Conservation (phyloP, 2,113 vertebrate genomes). For the Grantiella picta region DNA sequence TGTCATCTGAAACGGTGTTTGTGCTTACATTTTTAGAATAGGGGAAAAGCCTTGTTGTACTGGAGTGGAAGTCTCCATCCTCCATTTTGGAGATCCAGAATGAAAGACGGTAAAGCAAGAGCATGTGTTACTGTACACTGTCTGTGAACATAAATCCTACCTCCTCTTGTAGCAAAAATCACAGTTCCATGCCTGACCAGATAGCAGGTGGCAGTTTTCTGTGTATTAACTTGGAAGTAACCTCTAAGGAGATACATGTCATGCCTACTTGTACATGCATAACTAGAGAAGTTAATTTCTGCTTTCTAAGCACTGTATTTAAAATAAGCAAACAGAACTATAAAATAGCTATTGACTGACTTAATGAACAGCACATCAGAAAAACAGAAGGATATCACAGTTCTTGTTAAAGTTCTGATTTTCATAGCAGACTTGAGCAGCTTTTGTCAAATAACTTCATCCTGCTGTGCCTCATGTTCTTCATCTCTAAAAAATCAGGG, state of each 20-base stretch:
- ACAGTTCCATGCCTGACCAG: not conserved
- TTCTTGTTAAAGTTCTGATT: not conserved
- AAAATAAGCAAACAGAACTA: not conserved
- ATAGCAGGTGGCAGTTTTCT: not conserved
- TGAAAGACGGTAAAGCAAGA: not conserved
- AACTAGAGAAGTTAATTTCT: not conserved
- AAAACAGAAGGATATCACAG: not conserved
- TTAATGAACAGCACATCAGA: not conserved
- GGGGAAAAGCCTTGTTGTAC: not conserved
- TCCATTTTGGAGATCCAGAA: not conserved
- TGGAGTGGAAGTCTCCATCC: not conserved
- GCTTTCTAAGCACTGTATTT: not conserved
- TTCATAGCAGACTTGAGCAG: not conserved
- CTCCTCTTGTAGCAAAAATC: accelerated
- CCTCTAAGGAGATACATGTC: not conserved
- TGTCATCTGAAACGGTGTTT: accelerated
- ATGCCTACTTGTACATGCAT: not conserved
- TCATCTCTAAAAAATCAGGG: not conserved
- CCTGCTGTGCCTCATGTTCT: not conserved
- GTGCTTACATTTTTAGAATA: not conserved
- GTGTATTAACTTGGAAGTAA: not conserved
- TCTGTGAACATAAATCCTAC: not conserved
- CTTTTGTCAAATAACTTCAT: not conserved
- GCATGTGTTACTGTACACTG: accelerated
- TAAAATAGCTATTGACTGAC: accelerated